Evolutionary conservation across 2,888 invertebrate genomes (phyloP).

Genomic region (Trachelus troglodyta): DNA sequence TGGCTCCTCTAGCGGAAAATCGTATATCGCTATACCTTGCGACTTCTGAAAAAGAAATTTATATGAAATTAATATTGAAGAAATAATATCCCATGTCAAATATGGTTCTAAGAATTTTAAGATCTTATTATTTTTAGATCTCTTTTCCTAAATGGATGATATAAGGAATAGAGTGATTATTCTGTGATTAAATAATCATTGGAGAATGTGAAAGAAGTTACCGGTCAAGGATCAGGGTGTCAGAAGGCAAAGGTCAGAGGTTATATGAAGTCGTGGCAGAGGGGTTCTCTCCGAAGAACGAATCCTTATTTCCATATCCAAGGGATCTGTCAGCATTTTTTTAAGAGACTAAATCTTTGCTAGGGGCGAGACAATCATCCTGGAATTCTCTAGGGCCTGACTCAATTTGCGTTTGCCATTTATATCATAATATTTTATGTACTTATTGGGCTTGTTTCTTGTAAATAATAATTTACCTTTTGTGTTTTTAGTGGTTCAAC

Average conservation of each 20-base stretch:
- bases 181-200: neutral
- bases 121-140: neutral
- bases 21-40: neutral
- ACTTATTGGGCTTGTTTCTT: neutral
- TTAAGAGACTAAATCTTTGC: neutral
- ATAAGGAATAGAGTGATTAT: neutral
- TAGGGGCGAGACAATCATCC: neutral
- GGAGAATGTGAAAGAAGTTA: neutral
- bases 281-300: neutral
- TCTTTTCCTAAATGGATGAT: neutral
- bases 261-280: neutral
- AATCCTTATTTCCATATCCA: neutral
- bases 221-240: neutral
- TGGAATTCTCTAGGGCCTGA: neutral
- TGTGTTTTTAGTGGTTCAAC: constrained; percentile 56
- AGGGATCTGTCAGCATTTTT: neutral
- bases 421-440: neutral
- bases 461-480: neutral
- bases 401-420: neutral
- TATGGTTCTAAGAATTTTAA: neutral
- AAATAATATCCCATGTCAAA: neutral
- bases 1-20: neutral
- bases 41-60: neutral
- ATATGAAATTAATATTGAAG: neutral
- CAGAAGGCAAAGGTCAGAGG: neutral